Conservation (phyloP, 92 coral and sea anemone genomes). For the Palythoa caribaeorum region DNA sequence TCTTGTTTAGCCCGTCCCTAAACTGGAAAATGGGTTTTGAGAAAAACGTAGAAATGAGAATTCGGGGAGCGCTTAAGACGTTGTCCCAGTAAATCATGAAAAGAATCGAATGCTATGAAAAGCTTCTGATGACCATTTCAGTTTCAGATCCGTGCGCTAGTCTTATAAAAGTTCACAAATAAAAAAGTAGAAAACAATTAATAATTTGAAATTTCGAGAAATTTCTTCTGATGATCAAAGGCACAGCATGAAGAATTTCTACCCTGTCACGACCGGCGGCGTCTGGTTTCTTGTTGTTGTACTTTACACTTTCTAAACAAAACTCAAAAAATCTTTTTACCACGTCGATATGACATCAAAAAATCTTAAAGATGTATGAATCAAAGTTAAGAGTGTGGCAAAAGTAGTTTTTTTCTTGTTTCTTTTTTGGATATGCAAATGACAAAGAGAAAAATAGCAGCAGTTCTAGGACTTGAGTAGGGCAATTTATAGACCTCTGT, state of each 20-base stretch:
- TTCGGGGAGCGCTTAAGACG: not conserved
- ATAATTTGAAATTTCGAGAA: slow-evolving; percentile 11
- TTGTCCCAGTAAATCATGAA: not conserved
- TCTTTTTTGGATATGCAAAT: not conserved
- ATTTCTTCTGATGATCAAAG: slow-evolving; percentile 3
- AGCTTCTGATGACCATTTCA: no score
- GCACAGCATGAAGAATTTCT: slow-evolving; percentile 20
- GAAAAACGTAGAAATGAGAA: not conserved
- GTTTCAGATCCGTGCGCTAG: not conserved
- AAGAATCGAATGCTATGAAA: not conserved
- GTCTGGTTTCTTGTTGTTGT: slow-evolving; percentile 7
- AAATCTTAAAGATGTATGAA: not conserved
- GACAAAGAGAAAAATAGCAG: not conserved
- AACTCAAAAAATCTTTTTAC: not conserved
- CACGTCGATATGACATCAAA: not conserved
- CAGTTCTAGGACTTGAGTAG: not conserved
- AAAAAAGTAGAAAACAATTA: not conserved
- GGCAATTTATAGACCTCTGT: not conserved
- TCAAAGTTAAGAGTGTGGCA: not conserved
- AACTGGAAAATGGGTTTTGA: not conserved
- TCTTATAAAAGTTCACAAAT: not conserved
- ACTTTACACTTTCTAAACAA: not conserved
- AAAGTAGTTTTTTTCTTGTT: not conserved
- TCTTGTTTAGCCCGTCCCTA: not conserved
- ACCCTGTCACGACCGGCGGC: not conserved